Conservation (phyloP, 2,888 invertebrate species). For the Pyrrhosoma nymphula region DNA sequence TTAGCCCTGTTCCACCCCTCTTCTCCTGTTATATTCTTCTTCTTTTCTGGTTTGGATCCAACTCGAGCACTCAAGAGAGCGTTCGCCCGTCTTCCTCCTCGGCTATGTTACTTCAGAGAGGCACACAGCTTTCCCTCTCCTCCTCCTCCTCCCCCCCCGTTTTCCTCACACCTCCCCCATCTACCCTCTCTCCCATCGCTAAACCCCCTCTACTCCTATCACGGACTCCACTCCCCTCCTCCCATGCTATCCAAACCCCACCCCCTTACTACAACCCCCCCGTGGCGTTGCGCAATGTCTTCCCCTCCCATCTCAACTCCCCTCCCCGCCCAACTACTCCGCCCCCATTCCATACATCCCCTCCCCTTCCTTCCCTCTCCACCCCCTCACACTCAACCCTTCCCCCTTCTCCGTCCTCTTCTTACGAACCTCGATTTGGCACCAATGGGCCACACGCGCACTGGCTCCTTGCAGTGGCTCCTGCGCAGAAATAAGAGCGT, state of each 20-base stretch:
- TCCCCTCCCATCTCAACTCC: neutral
- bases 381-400: neutral
- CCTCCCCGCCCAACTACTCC: neutral
- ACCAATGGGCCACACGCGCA: slow-evolving; percentile 25
- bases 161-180: neutral
- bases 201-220: neutral
- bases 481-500: slow-evolving; percentile 29
- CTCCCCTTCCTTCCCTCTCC: neutral
- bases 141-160: neutral
- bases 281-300: neutral
- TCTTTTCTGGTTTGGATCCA: slow-evolving; percentile 59
- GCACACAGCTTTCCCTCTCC: slow-evolving; percentile 42
- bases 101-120: slow-evolving; percentile 25
- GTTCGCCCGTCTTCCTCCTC: slow-evolving; percentile 46
- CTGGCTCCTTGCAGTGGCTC: neutral
- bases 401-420: neutral
- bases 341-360: neutral
- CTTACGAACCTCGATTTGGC: slow-evolving; percentile 52
- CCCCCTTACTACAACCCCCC: neutral
- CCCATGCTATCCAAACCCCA: neutral
- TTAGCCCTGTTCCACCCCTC: neutral
- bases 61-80: slow-evolving; percentile 44
- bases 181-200: neutral
- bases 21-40: slow-evolving; percentile 15
- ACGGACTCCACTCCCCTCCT: neutral